Conservation (phyloP, 1,140 invertebrate genomes). For the Drosophila repleta region DNA sequence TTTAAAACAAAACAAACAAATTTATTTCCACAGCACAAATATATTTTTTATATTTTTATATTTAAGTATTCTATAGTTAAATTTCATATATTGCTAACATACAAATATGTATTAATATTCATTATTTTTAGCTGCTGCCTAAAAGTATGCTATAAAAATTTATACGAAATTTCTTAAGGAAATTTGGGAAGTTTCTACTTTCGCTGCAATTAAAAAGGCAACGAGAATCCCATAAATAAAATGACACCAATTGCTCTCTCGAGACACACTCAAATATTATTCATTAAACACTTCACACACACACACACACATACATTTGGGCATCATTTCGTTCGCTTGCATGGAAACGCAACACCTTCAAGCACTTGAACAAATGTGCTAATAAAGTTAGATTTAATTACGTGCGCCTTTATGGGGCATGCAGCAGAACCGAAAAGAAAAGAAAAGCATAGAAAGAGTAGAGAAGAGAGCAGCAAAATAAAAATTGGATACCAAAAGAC, state of each 20-base stretch:
- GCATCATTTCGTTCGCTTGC: slow-evolving; percentile 13
- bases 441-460: slow-evolving; percentile 5
- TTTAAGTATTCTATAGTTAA: too few relatives aligned
- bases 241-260: not conserved
- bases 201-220: not conserved
- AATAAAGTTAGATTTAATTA: slow-evolving; percentile 80
- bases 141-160: not conserved
- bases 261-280: slow-evolving; percentile 13
- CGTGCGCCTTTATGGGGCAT: slow-evolving; percentile 68
- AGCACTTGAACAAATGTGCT: slow-evolving; percentile 59
- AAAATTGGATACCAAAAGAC: slow-evolving; percentile 3
- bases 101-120: too few relatives aligned
- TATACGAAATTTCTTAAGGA: not conserved
- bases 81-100: too few relatives aligned
- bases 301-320: slow-evolving; percentile 1
- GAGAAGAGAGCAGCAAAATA: not conserved
- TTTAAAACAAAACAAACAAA: too few relatives aligned
- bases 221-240: too few relatives aligned
- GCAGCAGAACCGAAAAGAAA: slow-evolving; percentile 20
- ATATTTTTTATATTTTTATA: too few relatives aligned
- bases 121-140: not conserved
- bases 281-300: slow-evolving; percentile 17
- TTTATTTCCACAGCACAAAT: too few relatives aligned
- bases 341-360: slow-evolving; percentile 17
- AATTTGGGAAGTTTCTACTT: not conserved